Evolutionary conservation across 2,888 invertebrate genomes (phyloP).

Genomic region (Epiblema foenella): DNA sequence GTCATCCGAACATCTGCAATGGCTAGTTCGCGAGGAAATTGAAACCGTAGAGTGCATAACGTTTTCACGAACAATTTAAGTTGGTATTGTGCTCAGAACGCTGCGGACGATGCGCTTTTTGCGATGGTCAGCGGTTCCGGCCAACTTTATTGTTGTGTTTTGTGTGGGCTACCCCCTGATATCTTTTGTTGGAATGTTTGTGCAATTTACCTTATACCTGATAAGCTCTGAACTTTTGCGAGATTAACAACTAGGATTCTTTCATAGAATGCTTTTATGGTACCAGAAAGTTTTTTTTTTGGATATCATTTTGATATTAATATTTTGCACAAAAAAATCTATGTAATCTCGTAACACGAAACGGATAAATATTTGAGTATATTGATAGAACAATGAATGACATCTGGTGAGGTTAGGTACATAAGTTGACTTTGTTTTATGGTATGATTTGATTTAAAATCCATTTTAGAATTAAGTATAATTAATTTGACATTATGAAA

Average conservation of each 20-base stretch:
- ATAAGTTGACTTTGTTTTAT: too few relatives aligned
- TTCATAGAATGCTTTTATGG: conserved; percentile 2
- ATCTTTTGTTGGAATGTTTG: conserved; percentile 65
- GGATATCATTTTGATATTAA: too few relatives aligned
- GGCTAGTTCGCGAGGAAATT: conserved; percentile 80
- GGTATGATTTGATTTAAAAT: too few relatives aligned
- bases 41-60: conserved; percentile 81
- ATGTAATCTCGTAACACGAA: too few relatives aligned
- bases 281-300: too few relatives aligned
- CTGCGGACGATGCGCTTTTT: conserved; percentile 73
- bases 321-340: too few relatives aligned
- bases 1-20: conserved; percentile 78
- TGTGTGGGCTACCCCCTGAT: conserved; percentile 60
- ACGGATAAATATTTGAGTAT: too few relatives aligned
- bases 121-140: conserved; percentile 71
- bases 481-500: too few relatives aligned
- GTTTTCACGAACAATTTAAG: conserved; percentile 83
- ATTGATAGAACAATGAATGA: too few relatives aligned
- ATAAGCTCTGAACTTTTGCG: conserved; percentile 33
- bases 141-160: conserved; percentile 73
- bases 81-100: conserved; percentile 75
- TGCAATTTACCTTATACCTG: conserved; percentile 51
- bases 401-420: too few relatives aligned
- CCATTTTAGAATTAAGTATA: too few relatives aligned
- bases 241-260: conserved; percentile 33